phyloP scores from a whole-genome alignment of 2,888 invertebrate species.

The Melanostoma mellinum region DNA sequence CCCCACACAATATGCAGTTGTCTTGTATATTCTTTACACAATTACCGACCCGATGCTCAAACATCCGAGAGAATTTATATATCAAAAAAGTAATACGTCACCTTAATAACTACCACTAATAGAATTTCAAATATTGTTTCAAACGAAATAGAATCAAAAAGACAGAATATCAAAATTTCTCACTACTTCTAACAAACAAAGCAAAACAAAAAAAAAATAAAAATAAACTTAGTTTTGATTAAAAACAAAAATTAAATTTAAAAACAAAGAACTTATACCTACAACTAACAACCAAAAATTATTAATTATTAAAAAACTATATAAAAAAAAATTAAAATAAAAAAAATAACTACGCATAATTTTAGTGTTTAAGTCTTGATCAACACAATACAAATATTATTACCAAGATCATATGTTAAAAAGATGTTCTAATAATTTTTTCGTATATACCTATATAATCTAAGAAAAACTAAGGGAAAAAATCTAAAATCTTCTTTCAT shows the following conservation, averaged over 20 bases:
- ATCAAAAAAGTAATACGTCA: slow-evolving; percentile 53
- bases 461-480: slow-evolving; percentile 17
- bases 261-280: slow-evolving; percentile 25
- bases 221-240: slow-evolving; percentile 38
- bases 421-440: slow-evolving; percentile 58
- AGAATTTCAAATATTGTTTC: slow-evolving; percentile 32
- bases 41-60: slow-evolving; percentile 19
- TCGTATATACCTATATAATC: slow-evolving; percentile 36
- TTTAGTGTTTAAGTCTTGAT: slow-evolving; percentile 62
- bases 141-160: slow-evolving; percentile 61
- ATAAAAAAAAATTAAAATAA: slow-evolving; percentile 27
- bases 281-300: slow-evolving; percentile 66
- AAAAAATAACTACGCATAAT: slow-evolving; percentile 67
- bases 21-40: too few relatives aligned
- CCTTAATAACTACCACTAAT: slow-evolving; percentile 29
- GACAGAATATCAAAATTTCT: slow-evolving; percentile 65
- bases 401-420: slow-evolving; percentile 39
- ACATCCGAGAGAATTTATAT: slow-evolving; percentile 16
- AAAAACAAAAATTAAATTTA: slow-evolving; percentile 23
- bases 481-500: slow-evolving; percentile 1
- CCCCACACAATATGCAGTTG: too few relatives aligned
- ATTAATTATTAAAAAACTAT: slow-evolving; percentile 37
- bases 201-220: slow-evolving; percentile 18
- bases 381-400: slow-evolving; percentile 61
- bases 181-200: slow-evolving; percentile 20